Conservation (phyloP, 2,113 vertebrate genomes). For the Ibidorhyncha struthersii region DNA sequence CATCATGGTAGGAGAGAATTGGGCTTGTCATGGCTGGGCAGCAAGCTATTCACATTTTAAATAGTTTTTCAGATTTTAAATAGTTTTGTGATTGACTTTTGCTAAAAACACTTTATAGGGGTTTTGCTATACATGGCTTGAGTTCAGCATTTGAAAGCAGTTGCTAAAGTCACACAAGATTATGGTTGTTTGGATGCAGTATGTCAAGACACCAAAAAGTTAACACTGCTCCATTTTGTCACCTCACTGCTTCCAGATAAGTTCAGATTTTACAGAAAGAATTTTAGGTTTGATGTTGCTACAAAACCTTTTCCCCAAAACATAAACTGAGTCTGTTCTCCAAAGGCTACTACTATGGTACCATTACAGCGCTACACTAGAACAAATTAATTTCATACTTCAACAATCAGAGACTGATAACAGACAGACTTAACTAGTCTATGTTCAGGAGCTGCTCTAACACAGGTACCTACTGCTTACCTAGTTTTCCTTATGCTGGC, state of each 20-base stretch:
- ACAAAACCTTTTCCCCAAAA: neutral
- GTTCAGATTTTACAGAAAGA: neutral
- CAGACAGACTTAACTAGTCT: neutral
- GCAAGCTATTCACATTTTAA: neutral
- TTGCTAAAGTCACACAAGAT: neutral
- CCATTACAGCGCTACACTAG: neutral
- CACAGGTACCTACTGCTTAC: neutral
- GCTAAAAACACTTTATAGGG: neutral
- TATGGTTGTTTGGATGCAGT: neutral
- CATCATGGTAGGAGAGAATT: neutral
- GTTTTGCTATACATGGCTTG: neutral
- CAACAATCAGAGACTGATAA: neutral
- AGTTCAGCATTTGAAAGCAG: neutral
- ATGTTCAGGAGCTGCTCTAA: neutral
- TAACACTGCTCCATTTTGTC: neutral
- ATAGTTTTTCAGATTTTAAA: neutral
- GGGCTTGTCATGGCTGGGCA: neutral
- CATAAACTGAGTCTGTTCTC: neutral
- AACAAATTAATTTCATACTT: neutral
- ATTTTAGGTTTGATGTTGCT: neutral
- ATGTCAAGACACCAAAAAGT: neutral
- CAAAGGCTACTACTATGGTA: neutral
- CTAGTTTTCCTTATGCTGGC: neutral
- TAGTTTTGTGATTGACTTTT: neutral
- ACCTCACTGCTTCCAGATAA: neutral